Evolutionary conservation across 2,797 vertebrate genomes (phyloP).

Genomic region (Ficedula albicollis): DNA sequence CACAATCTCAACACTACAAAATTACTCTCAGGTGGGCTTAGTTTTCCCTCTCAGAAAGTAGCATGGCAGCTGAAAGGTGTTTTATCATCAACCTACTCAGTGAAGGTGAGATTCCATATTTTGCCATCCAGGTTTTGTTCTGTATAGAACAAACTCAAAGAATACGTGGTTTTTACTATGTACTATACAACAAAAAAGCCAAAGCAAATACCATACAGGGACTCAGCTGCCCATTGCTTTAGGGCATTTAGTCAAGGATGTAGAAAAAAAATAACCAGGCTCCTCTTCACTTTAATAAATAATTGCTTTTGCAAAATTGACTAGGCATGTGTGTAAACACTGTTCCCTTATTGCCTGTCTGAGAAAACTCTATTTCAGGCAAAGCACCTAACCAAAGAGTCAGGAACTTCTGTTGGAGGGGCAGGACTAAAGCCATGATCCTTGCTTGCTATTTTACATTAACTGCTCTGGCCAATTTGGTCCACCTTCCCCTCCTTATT

Average conservation of each 20-base stretch:
- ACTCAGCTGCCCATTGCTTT: not conserved
- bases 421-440: not conserved
- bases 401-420: not conserved
- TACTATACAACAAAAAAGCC: not conserved
- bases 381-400: not conserved
- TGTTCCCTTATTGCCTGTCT: not conserved
- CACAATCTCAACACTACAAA: not conserved
- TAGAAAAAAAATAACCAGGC: not conserved
- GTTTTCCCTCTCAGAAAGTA: not conserved
- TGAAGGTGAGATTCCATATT: not conserved
- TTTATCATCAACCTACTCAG: not conserved
- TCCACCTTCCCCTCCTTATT: not conserved
- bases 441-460: not conserved
- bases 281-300: not conserved
- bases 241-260: not conserved
- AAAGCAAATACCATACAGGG: not conserved
- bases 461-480: not conserved
- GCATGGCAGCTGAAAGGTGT: not conserved
- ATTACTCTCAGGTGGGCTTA: not conserved
- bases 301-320: not conserved
- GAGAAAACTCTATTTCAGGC: not conserved
- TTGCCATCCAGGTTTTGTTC: not conserved
- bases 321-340: not conserved
- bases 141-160: not conserved
- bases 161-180: accelerated